Percentiles rank a stretch among this genome's conserved stretches.
Evolutionary conservation across 2,797 vertebrate genomes (phyloP).

Genomic region (Thamnophis elegans): DNA sequence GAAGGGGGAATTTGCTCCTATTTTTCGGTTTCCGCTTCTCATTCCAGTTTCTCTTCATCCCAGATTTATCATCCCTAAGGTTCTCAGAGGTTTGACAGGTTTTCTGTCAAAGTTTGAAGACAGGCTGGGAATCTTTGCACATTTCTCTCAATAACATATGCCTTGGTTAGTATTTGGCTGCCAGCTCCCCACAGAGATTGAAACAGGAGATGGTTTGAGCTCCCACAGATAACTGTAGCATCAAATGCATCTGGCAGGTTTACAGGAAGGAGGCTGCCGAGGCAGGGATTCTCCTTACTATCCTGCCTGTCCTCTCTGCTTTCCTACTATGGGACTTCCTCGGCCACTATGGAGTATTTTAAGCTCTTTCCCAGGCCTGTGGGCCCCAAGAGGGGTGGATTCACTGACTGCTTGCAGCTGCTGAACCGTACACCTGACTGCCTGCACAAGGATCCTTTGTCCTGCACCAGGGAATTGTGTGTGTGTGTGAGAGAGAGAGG

Average conservation of each 20-base stretch:
- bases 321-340: neutral
- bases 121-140: neutral
- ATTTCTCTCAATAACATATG: neutral
- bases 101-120: neutral
- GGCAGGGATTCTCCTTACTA: neutral
- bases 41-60: neutral
- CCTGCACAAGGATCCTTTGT: conserved; percentile 31
- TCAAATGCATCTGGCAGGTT: neutral
- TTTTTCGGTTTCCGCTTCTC: neutral
- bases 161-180: neutral
- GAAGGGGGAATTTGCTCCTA: neutral
- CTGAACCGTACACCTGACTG: conserved; percentile 28
- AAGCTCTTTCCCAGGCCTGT: conserved; percentile 18
- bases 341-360: conserved; percentile 3
- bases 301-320: no score
- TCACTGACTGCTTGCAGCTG: conserved; percentile 13
- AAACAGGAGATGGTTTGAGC: neutral
- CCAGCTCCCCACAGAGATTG: neutral
- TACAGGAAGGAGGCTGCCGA: neutral
- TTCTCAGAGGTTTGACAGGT: neutral
- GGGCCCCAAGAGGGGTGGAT: neutral
- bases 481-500: neutral
- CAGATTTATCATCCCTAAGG: neutral
- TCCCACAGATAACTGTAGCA: neutral
- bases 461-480: neutral